A percentile compares a stretch with the other conserved stretches of the same genome.
phyloP scores from a whole-genome alignment of 2,797 vertebrate genomes.

The Sebastes minor region DNA sequence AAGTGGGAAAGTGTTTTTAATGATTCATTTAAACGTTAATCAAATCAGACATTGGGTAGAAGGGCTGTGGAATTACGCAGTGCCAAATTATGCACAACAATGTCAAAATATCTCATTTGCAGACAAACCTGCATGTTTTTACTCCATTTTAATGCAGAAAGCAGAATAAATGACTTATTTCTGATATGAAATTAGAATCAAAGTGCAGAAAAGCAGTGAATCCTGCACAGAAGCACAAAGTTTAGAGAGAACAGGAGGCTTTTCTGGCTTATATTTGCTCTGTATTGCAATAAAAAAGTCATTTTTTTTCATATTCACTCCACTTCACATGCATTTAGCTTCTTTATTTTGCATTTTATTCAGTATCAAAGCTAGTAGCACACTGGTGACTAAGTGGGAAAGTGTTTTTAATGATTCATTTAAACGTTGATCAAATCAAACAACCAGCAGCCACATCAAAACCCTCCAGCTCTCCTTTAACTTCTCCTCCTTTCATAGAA shows the following conservation, averaged over 20 bases:
- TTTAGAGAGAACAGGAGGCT: neutral
- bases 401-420: conserved; percentile 37
- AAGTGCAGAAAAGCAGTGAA: conserved; percentile 22
- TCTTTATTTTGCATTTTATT: conserved; percentile 12
- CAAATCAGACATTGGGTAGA: conserved; percentile 22
- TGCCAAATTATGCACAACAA: conserved; percentile 62
- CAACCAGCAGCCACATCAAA: conserved; percentile 15
- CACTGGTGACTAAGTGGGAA: conserved; percentile 30
- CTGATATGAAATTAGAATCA: conserved; percentile 1
- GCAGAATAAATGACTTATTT: neutral
- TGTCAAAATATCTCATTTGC: conserved; percentile 4
- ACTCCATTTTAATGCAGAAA: conserved; percentile 7
- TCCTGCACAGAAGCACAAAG: neutral
- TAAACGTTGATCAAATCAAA: conserved; percentile 12
- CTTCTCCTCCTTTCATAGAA: conserved; percentile 55
- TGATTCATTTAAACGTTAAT: conserved; percentile 24
- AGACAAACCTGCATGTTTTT: neutral
- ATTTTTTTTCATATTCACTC: conserved; percentile 1
- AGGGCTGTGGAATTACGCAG: conserved; percentile 34
- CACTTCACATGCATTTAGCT: neutral
- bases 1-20: conserved; percentile 37
- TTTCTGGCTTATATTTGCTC: conserved; percentile 2
- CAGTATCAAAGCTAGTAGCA: neutral
- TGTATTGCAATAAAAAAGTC: conserved; percentile 11
- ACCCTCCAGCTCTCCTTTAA: conserved; percentile 36